Base-by-base conservation (phyloP, 2,888 invertebrate species). In the Trichogramma evanescens region DNA sequence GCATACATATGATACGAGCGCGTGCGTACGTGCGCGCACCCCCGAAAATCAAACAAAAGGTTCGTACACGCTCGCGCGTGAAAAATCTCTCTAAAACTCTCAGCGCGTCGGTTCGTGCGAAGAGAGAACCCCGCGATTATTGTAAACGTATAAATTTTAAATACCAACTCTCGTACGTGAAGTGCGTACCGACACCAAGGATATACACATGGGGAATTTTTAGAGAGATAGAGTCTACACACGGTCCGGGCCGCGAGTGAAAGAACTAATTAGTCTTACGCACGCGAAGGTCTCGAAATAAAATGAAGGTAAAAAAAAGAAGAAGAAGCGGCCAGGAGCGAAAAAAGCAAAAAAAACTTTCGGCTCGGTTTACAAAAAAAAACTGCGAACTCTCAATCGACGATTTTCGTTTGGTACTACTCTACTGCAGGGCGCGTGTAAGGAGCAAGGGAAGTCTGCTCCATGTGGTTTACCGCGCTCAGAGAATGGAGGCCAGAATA, bases 21-120 rank as follows among this genome's bases (percentile, higher is more conserved):
- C 49, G 13, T 6, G 41, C 26, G 55, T 40, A 8, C 4, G 48
- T 26, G 26, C 43, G 50, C 58, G 54, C 50, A 50, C 54, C 54
- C 54, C 50, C n/a, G 50, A 59, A 54, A 54, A 59, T 49, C 54
- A 58, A 58, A 58, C 54, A 58, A 58, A 57, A 58, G 26, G 53
- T 39, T 10, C 48, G 58, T 50, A 43, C 51, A 26, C 40, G 54
- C 5, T 9, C 10, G 46, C 57, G 48, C 48, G 48, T 48, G 48
- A 48, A n/a, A 48, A 48, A 26, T 26, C 26, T 26, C 3, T 26
- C 26, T 26, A 26, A 26, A 48, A 13, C 48, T 48, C 48, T 4
- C 48, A 59, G 26, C 26, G 26, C 26, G 26, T 26, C 26, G 26
- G 26, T 26, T 26, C 26, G 26, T 26, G 26, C 26, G 26, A 26